Evolutionary conservation across 1,140 invertebrate genomes (phyloP).

Genomic region (Acromyrmex charruanus): DNA sequence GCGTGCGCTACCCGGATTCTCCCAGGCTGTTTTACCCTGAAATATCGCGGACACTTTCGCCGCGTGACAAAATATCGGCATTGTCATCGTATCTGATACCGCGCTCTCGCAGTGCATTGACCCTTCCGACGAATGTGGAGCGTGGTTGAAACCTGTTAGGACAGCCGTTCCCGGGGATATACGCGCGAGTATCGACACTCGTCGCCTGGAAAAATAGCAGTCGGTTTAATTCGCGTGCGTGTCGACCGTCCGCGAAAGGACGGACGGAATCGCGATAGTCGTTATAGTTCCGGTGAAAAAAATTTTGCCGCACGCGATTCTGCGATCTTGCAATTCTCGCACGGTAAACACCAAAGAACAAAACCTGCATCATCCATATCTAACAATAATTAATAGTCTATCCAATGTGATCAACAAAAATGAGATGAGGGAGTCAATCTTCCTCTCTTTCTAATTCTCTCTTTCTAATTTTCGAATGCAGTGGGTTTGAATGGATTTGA

Average conservation of each 20-base stretch:
- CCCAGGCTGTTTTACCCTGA: conserved; percentile 36
- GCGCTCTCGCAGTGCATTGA: conserved; percentile 60
- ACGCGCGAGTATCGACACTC: conserved; percentile 37
- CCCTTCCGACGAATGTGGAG: conserved; percentile 47
- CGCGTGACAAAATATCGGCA: conserved; percentile 66
- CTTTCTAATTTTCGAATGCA: no score
- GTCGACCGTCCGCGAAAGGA: neutral
- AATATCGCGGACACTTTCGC: conserved; percentile 70
- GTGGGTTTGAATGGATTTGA: no score
- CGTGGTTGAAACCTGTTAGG: conserved; percentile 71
- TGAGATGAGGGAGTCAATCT: no score
- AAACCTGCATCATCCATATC: no score
- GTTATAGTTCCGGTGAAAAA: neutral
- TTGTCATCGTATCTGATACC: conserved; percentile 61
- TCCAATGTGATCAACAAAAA: no score
- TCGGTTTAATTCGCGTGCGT: conserved; percentile 51
- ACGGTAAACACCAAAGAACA: no score
- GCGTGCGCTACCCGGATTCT: conserved; percentile 20
- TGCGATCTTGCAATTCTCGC: neutral
- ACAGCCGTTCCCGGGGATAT: conserved; percentile 36
- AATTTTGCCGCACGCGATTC: neutral
- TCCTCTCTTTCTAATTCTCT: no score
- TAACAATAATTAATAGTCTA: no score
- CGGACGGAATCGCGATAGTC: neutral
- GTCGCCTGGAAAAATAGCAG: conserved; percentile 54